A percentile compares a stretch with the other conserved stretches of the same genome.
These are phyloP conservation scores for Nyctibius grandis DNA, from an alignment of 2,797 vertebrate genomes.

Conservation along the genomic window DNA sequence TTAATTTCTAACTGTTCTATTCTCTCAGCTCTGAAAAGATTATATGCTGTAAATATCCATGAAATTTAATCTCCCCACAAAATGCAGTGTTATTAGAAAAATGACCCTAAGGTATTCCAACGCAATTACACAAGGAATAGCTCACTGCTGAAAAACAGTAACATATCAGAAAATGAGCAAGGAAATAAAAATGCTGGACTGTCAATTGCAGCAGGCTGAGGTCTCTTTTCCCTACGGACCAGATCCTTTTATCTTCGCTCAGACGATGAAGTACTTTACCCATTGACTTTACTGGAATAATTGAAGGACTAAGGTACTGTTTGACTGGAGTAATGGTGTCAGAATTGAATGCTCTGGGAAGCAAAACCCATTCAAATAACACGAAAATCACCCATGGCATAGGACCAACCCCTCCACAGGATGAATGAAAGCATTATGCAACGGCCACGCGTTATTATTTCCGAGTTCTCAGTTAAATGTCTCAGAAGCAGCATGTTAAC, in stretches of 20 bases:
- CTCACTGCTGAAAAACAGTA: background rate
- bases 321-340: background rate
- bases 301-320: background rate
- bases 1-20: background rate
- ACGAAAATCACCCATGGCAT: background rate
- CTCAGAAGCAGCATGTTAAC: background rate
- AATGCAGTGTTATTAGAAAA: background rate
- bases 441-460: background rate
- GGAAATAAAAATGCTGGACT: background rate
- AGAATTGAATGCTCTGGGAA: background rate
- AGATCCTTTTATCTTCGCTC: background rate
- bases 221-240: background rate
- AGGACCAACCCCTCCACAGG: background rate
- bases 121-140: background rate
- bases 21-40: background rate
- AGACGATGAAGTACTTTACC: background rate
- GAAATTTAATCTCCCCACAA: background rate
- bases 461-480: background rate
- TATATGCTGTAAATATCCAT: background rate
- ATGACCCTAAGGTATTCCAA: background rate
- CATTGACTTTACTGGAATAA: background rate
- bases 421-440: background rate
- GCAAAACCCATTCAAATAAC: background rate
- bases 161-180: background rate
- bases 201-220: background rate